Evolutionary conservation across 2,797 vertebrate species (phyloP).

Genomic region (Chelmon rostratus): DNA sequence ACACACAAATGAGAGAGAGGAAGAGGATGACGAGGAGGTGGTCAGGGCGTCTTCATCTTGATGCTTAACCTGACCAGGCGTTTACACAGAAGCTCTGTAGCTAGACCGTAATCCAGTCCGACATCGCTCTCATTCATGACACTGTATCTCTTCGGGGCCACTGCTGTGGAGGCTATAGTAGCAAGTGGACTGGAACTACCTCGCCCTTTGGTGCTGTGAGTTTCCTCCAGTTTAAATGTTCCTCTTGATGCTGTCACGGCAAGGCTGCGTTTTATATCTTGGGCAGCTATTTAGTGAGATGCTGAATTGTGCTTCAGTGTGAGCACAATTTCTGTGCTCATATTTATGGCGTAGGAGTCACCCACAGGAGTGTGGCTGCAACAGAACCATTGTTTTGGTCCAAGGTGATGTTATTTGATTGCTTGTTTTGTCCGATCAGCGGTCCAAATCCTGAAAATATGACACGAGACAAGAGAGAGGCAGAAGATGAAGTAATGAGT

Average conservation of each 20-base stretch:
- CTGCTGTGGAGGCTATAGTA: conserved; percentile 38
- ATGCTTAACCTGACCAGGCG: conserved; percentile 67
- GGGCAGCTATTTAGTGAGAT: neutral
- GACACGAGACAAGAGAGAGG: neutral
- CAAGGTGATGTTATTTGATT: neutral
- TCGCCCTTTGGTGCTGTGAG: neutral
- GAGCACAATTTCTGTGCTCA: neutral
- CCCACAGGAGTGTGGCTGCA: neutral
- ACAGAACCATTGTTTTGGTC: neutral
- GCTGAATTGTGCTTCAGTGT: neutral
- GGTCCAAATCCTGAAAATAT: neutral
- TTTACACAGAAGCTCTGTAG: conserved; percentile 65
- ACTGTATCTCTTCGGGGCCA: conserved; percentile 59
- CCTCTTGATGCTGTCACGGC: neutral
- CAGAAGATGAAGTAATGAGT: neutral
- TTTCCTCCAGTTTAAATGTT: neutral
- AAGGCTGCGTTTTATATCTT: conserved; percentile 2
- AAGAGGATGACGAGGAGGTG: conserved; percentile 14
- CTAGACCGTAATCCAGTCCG: conserved; percentile 67
- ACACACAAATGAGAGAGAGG: conserved; percentile 23
- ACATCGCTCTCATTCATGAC: conserved; percentile 74
- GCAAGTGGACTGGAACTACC: conserved; percentile 56
- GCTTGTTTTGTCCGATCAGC: no score
- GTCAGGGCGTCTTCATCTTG: conserved; percentile 49
- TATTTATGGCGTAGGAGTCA: neutral